phyloP scores from a whole-genome alignment of 2,888 invertebrate genomes.

The Brachyopa scutellaris region DNA sequence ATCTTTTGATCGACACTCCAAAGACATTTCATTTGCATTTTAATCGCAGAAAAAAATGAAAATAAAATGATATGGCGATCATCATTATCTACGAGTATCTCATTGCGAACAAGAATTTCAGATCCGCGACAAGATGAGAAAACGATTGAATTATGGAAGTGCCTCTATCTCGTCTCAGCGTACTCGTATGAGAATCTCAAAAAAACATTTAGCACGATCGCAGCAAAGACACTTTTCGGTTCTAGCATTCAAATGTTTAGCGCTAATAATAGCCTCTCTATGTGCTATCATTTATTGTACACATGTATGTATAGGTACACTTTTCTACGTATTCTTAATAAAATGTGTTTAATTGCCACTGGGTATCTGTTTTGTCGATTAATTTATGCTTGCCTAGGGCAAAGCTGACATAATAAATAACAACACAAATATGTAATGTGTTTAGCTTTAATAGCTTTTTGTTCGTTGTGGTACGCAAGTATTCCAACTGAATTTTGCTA shows the following conservation, averaged over 20 bases:
- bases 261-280: constrained; percentile 25
- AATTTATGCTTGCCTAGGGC: constrained; percentile 41
- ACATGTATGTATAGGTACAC: no score
- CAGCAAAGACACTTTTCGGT: constrained; percentile 11
- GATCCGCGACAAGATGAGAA: constrained; percentile 16
- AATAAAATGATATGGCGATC: no score
- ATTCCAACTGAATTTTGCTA: no score
- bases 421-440: no score
- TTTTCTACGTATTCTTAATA: background rate
- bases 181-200: constrained; percentile 29
- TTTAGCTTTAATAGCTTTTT: no score
- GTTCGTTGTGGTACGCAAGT: no score
- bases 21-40: constrained; percentile 37
- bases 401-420: no score
- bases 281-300: constrained; percentile 11
- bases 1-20: constrained; percentile 16
- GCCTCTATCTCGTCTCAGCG: constrained; percentile 9
- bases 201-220: constrained; percentile 21
- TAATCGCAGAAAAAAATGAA: no score
- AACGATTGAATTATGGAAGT: background rate
- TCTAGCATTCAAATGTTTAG: background rate
- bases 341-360: constrained; percentile 44
- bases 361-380: constrained; percentile 35
- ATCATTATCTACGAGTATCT: no score
- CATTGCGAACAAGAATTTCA: constrained; percentile 25